Conservation (phyloP, 2,797 vertebrate species). For the Tenualosa ilisha region DNA sequence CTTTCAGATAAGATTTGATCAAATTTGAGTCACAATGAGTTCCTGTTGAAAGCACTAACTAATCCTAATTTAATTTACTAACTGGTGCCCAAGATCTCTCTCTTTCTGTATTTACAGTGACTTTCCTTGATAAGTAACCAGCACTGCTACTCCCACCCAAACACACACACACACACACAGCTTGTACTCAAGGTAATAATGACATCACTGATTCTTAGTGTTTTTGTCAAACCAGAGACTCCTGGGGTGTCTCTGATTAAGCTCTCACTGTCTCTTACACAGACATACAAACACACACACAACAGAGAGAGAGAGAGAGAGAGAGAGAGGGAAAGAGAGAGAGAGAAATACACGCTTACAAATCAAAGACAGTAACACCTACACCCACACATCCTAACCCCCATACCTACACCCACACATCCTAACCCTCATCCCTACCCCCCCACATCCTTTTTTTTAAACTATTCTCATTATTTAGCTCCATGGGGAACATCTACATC, state of each 20-base stretch:
- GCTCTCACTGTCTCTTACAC: neutral
- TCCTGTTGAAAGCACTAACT: no score
- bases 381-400: neutral
- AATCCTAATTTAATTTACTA: no score
- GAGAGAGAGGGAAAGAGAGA: no score
- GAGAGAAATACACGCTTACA: constrained; percentile 12
- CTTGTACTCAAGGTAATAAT: neutral
- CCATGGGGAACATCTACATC: constrained; percentile 3
- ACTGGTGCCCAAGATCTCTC: neutral
- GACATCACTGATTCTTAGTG: neutral
- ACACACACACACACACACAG: neutral
- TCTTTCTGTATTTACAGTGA: neutral
- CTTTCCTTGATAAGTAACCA: neutral
- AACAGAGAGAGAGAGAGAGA: neutral
- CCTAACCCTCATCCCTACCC: no score
- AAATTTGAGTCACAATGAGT: no score
- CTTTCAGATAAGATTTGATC: neutral
- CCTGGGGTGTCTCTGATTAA: no score
- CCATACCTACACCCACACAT: neutral
- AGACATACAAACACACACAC: neutral
- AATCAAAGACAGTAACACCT: constrained; percentile 26
- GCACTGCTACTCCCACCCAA: neutral
- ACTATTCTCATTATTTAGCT: constrained; percentile 15
- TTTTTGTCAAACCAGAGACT: no score
- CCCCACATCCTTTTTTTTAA: neutral